These are phyloP conservation scores for Pelusios castaneus DNA, from an alignment of 2,113 vertebrate species.

Conservation along the genomic window DNA sequence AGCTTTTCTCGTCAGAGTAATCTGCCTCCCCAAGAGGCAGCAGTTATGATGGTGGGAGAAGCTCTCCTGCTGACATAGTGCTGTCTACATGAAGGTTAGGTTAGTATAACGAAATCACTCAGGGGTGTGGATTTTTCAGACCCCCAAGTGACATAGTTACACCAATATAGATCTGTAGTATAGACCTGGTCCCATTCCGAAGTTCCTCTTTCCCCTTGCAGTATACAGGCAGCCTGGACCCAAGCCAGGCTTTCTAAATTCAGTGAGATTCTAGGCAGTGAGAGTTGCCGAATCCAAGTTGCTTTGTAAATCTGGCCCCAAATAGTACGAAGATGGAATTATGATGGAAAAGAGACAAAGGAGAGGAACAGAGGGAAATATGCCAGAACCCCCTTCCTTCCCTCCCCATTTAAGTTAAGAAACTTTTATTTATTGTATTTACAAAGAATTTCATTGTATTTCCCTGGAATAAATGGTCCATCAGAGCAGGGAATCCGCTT, in stretches of 20 bases:
- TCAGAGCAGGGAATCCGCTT: background rate
- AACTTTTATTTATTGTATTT: background rate
- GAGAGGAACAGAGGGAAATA: background rate
- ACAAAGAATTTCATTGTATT: background rate
- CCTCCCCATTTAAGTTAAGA: background rate
- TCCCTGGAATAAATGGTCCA: background rate
- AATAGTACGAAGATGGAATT: background rate
- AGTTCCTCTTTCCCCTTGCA: background rate
- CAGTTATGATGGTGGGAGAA: no score
- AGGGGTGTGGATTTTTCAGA: no score
- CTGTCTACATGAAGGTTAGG: no score
- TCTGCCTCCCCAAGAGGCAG: no score
- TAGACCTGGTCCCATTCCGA: background rate
- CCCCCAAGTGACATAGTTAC: no score
- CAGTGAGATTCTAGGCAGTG: background rate
- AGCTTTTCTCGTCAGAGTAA: no score
- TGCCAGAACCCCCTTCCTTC: no score
- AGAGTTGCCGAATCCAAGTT: background rate
- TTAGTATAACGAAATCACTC: no score
- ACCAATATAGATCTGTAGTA: no score
- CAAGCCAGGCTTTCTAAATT: background rate
- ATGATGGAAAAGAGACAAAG: background rate
- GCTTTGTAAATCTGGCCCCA: background rate
- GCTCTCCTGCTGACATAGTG: no score
- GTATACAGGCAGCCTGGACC: background rate